Conservation (phyloP, 2,113 vertebrate species). For the Meriones unguiculatus region DNA sequence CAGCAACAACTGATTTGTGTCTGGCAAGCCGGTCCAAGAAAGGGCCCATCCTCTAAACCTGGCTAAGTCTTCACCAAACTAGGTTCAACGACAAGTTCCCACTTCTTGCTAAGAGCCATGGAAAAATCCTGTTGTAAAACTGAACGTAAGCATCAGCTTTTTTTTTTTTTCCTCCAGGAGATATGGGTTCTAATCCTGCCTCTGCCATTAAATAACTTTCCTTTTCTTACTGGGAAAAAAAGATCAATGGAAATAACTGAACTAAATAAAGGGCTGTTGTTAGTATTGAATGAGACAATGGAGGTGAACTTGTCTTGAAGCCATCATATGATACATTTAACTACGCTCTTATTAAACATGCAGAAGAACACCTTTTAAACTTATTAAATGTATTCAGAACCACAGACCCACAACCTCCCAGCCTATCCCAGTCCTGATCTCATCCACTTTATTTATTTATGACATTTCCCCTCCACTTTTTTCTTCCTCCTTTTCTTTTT, state of each 20-base stretch:
- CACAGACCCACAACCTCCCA: background rate
- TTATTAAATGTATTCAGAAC: background rate
- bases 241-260: background rate
- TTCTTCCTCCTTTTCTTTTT: background rate
- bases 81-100: background rate
- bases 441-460: background rate
- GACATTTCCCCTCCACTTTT: background rate
- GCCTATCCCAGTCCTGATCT: background rate
- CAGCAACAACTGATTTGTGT: background rate
- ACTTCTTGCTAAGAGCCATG: background rate
- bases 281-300: conserved; percentile 14
- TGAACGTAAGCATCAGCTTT: background rate
- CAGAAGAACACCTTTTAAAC: background rate
- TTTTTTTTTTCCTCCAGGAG: background rate
- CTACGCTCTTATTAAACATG: background rate
- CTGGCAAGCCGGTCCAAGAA: background rate
- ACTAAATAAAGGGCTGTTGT: background rate
- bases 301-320: conserved; percentile 25
- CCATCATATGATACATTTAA: background rate
- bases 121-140: background rate
- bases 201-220: background rate
- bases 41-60: background rate
- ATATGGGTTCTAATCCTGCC: background rate
- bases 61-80: background rate
- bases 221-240: background rate